Evolutionary conservation across 2,113 vertebrate genomes (phyloP).

Genomic region (Menidia beryllina): DNA sequence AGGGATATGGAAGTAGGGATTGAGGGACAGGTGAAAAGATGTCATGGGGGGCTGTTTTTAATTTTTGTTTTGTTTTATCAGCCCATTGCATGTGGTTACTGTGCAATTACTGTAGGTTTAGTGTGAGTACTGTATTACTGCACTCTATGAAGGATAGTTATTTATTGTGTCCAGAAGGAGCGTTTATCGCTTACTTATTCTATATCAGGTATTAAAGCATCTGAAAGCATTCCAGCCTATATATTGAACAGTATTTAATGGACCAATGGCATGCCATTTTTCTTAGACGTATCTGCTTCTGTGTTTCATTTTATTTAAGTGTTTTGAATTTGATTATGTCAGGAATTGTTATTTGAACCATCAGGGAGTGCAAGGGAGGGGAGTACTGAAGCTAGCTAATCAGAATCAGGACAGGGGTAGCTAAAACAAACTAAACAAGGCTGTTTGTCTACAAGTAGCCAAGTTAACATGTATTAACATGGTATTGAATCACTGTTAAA

Average conservation of each 20-base stretch:
- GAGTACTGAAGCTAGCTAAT: conserved; percentile 52
- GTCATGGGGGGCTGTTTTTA: conserved; percentile 15
- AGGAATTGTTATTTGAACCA: conserved; percentile 60
- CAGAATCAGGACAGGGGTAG: conserved; percentile 49
- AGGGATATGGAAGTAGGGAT: conserved; percentile 57
- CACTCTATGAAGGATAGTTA: conserved; percentile 82
- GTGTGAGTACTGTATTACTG: conserved; percentile 81
- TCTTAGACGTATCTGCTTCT: conserved; percentile 60
- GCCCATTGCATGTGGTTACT: conserved; percentile 75
- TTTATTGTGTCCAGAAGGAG: conserved; percentile 80
- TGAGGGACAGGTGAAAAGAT: conserved; percentile 34
- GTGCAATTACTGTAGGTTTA: conserved; percentile 86
- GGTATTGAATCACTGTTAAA: conserved; percentile 61
- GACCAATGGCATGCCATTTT: conserved; percentile 75
- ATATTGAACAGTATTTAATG: conserved; percentile 79
- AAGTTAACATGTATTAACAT: conserved; percentile 33
- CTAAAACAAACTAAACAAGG: conserved; percentile 36
- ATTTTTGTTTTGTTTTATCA: conserved; percentile 19
- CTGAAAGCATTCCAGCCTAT: conserved; percentile 81
- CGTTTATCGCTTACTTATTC: conserved; percentile 66
- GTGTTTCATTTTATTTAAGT: conserved; percentile 71
- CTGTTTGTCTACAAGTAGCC: conserved; percentile 34
- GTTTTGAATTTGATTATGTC: conserved; percentile 40
- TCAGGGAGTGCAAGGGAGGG: conserved; percentile 62
- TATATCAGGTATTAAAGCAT: conserved; percentile 83